Conservation (phyloP, 2,113 vertebrate species). For the Naja naja region DNA sequence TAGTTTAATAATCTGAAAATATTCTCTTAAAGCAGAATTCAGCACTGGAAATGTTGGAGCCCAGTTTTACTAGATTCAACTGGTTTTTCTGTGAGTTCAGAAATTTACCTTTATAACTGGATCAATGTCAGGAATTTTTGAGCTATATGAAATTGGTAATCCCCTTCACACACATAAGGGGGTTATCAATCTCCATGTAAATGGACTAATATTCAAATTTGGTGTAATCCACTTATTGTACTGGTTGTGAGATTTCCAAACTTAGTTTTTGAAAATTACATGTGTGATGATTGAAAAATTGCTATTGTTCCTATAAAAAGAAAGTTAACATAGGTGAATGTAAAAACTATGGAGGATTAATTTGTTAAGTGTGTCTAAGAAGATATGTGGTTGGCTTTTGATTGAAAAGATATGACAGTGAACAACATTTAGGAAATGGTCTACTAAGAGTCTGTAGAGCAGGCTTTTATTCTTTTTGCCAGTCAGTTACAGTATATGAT, state of each 20-base stretch:
- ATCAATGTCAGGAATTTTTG: neutral
- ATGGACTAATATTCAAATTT: neutral
- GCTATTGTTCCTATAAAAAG: neutral
- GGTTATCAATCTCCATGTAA: neutral
- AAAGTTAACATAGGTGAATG: neutral
- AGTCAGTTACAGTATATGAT: neutral
- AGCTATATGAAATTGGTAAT: neutral
- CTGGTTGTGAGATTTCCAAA: neutral
- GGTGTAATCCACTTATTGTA: neutral
- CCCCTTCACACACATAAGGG: neutral
- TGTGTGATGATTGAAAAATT: neutral
- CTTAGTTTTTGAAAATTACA: neutral
- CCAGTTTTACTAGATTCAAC: neutral
- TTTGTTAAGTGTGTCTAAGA: neutral
- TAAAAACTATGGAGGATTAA: neutral
- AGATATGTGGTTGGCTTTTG: neutral
- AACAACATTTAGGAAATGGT: neutral
- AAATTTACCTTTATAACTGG: neutral
- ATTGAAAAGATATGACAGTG: neutral
- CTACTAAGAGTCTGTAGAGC: neutral
- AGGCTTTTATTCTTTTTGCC: neutral
- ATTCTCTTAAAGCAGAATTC: neutral
- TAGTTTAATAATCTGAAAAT: neutral
- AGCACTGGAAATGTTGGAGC: neutral
- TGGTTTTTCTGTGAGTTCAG: neutral